Base-by-base conservation (phyloP, 2,113 vertebrate genomes). In the Rhinogobius similis region DNA sequence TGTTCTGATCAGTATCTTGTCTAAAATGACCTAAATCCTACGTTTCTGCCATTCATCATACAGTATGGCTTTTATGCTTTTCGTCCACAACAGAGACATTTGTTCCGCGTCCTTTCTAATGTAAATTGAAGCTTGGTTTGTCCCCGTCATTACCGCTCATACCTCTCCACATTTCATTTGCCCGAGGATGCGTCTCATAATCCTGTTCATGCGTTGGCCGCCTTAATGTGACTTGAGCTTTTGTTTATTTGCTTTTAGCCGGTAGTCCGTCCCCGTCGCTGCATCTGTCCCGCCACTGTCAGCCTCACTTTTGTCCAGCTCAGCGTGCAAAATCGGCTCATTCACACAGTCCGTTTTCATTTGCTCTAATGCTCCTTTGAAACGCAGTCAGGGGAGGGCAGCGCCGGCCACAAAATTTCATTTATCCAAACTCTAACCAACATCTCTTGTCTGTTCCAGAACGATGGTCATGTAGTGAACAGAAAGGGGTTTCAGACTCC, bases 131-230 rank as follows among this genome's bases (percentile, higher is more conserved):
- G 55, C 14, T 58, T 36, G 70, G 29, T 84, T 81, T 79, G 78
- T 55, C 65, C 53, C 69, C 79, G 76, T 90, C 85, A 89, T 91
- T 80, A 72, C 78, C 89, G 81, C 81, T 83, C 87, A 78, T 76
- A 82, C 79, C 81, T 82, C 73, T 90, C 68, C 83, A 77, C 88
- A 82, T 83, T 88, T 85, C 82, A 87, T 87, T 86, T 81, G 85
- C 87, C 88, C 80, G 44, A 61, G 73, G 92, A 80, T 52, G 78
- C 82, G 82, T 88, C 87, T 91, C 88, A 88, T 90, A 91, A 92
- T 91, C 90, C 84, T 87, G 87, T 92, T 92, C 92, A 86, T 88
- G 87, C 82, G 73, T 86, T 88, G 90, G 83, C 86, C 74, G 72
- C 65, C 27, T 83, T 89, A 87, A 87, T 82, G 73, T 86, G 87